These are phyloP conservation scores for Choloepus didactylus DNA, from an alignment of 2,797 vertebrate genomes.

Conservation along the genomic window DNA sequence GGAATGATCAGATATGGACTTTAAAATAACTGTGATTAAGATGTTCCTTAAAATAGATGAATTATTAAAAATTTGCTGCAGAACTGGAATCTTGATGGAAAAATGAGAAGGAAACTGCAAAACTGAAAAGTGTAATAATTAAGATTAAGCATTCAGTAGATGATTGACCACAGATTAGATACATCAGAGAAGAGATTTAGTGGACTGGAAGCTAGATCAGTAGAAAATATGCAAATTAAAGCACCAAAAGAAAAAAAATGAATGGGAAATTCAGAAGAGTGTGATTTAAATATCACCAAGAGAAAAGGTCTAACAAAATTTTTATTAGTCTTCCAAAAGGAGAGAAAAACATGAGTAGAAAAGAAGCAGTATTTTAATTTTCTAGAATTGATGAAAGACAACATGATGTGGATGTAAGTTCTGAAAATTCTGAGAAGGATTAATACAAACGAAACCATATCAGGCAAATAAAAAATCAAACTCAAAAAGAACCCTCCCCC, in stretches of 20 bases:
- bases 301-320: background rate
- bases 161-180: background rate
- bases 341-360: background rate
- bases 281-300: background rate
- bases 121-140: constrained; percentile 9
- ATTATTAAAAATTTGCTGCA: constrained; percentile 14
- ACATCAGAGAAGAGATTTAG: background rate
- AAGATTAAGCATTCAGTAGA: background rate
- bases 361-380: background rate
- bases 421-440: background rate
- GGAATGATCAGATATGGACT: background rate
- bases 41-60: background rate
- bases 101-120: constrained; percentile 12
- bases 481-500: background rate
- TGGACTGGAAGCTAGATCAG: background rate
- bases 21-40: background rate
- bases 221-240: background rate
- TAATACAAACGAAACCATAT: background rate
- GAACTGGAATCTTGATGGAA: background rate
- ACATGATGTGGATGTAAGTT: background rate
- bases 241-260: background rate
- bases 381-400: constrained; percentile 3
- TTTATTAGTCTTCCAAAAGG: background rate
- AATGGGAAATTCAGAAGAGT: background rate
- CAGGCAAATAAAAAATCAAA: background rate